These are phyloP conservation scores for Nineta flava DNA, from an alignment of 2,888 invertebrate species.

Conservation along the genomic window DNA sequence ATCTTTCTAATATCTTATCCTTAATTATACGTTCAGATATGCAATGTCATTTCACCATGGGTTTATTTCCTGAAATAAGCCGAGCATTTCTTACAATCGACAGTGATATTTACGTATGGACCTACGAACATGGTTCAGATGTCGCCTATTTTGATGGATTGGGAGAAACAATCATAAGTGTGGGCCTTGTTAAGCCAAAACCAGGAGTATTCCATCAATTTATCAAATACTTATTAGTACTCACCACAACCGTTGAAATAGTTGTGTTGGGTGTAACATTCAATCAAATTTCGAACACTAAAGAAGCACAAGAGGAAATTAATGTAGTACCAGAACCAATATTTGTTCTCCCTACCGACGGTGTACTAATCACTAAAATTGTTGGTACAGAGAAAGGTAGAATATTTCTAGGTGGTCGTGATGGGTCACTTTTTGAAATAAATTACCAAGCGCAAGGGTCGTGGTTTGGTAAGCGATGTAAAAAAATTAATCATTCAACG, in stretches of 20 bases:
- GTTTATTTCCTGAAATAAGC: slow-evolving; percentile 88
- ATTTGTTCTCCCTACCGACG: slow-evolving; percentile 82
- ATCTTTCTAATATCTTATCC: not conserved
- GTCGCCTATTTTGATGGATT: slow-evolving; percentile 94
- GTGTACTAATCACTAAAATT: slow-evolving; percentile 67
- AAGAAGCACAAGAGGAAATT: slow-evolving; percentile 51
- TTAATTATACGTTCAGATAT: slow-evolving; percentile 45
- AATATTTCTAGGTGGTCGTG: slow-evolving; percentile 88
- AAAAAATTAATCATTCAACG: slow-evolving; percentile 88
- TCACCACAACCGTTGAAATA: slow-evolving; percentile 92
- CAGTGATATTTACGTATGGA: slow-evolving; percentile 96
- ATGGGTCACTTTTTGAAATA: slow-evolving; percentile 90
- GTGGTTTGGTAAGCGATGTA: slow-evolving; percentile 91
- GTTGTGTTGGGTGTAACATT: slow-evolving; percentile 65
- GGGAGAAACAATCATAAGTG: slow-evolving; percentile 84
- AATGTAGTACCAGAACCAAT: slow-evolving; percentile 90
- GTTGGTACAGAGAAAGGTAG: slow-evolving; percentile 68
- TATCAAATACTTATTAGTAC: slow-evolving; percentile 77
- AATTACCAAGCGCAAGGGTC: slow-evolving; percentile 78
- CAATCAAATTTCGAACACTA: slow-evolving; percentile 32
- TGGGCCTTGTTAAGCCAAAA: slow-evolving; percentile 80
- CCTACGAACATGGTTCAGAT: slow-evolving; percentile 88
- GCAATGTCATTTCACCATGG: slow-evolving; percentile 94
- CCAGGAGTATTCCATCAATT: slow-evolving; percentile 75
- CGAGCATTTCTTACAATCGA: slow-evolving; percentile 96